Evolutionary conservation across 2,888 invertebrate genomes (phyloP).

Genomic region (Pemphredon lugubris): DNA sequence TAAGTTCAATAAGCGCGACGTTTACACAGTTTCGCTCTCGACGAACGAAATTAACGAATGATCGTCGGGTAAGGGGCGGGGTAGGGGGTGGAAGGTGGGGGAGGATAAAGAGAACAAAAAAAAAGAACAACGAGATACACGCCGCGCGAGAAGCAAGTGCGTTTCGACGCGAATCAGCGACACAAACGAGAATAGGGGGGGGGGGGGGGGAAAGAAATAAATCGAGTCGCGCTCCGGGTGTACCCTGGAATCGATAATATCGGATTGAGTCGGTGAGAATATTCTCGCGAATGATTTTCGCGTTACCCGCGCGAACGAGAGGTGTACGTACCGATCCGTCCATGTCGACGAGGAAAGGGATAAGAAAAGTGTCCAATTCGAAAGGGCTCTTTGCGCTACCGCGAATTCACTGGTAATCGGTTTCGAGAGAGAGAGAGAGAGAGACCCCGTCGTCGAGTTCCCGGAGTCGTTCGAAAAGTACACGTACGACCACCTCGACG

Average conservation of each 20-base stretch:
- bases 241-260: conserved; percentile 12
- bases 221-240: not conserved
- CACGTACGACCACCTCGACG: conserved; percentile 1
- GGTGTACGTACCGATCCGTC: not conserved
- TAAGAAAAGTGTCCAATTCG: conserved; percentile 26
- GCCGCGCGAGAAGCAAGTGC: not conserved
- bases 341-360: conserved; percentile 12
- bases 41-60: conserved; percentile 2
- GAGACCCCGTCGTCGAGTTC: conserved; percentile 12
- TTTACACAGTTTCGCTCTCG: too few relatives aligned
- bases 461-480: conserved; percentile 2
- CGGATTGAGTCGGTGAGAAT: not conserved
- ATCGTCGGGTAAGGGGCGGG: too few relatives aligned
- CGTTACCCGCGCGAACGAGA: not conserved
- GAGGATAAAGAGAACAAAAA: too few relatives aligned
- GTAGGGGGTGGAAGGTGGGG: too few relatives aligned
- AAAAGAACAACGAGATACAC: not conserved
- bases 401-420: conserved; percentile 20
- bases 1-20: not conserved
- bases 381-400: not conserved
- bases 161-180: conserved; percentile 4
- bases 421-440: too few relatives aligned
- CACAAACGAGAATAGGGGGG: not conserved
- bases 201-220: not conserved
- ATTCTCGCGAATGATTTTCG: not conserved